Base-by-base conservation (phyloP, 2,888 invertebrate genomes). In the Pyralis farinalis region DNA sequence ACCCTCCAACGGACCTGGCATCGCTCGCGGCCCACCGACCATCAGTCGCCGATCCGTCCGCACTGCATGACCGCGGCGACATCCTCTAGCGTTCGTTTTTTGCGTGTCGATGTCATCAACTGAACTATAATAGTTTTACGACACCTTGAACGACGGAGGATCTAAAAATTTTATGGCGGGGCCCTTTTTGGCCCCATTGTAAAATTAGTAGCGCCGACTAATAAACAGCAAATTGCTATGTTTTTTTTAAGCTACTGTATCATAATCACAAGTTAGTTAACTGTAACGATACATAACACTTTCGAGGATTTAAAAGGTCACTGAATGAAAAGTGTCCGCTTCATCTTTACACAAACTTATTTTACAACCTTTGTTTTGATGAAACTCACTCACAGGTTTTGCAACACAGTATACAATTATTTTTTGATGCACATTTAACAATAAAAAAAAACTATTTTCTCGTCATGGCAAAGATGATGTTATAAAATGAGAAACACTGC, bases 161-260 rank as follows among this genome's bases (percentile, higher is more conserved):
- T 39, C 67, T 64, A 64, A 65, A 73, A 71, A 65, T 68, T 87
- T 87, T 88, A 88, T 86, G 86, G 86, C 66, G 87, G 86, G 72
- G 83, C 87, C 76, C 80, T 65, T 80, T 74, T 72, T 59, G 77
- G 77, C 70, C 77, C 80, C 87, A 88, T 87, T 83, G 80, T 86
- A 76, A 78, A 83, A 63, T 56, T 64, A 68, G 67, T 58, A 51
- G 58, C 63, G 63, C 63, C 63, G 64, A 53, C 58, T 61, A 63
- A 73, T 72, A 73, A 72, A 66, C 60, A 67, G 71, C 68, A 70
- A 68, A 55, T 51, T 53, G 51, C 43, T 53, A 53, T 63, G 68
- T 59, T 62, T 63, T 63, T 61, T 59, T 62, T 63, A 47, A 51
- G 58, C 67, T 66, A 64, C 62, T 59, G 58, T 49, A 53, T 65